Conservation (phyloP, 64 coral and sea anemone genomes). For the Actinia equina region DNA sequence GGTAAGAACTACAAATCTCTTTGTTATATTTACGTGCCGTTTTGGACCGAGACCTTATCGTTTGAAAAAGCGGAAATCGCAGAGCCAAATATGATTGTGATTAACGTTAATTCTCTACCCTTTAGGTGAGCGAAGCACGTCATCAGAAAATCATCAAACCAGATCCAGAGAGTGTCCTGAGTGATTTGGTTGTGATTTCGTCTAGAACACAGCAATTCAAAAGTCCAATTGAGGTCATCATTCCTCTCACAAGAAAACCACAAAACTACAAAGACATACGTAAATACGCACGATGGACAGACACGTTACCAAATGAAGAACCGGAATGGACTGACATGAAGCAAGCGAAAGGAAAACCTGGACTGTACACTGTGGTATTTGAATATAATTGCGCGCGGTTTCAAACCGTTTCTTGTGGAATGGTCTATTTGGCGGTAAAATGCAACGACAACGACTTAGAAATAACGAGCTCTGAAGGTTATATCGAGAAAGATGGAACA, state of each 20-base stretch:
- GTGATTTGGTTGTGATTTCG: slow-evolving; percentile 11
- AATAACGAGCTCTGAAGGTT: background rate
- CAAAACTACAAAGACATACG: background rate
- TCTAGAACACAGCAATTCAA: background rate
- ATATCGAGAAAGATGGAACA: background rate
- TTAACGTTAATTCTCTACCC: background rate
- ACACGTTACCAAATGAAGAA: background rate
- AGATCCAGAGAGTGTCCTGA: background rate
- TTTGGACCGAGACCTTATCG: background rate
- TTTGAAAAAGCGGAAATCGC: background rate
- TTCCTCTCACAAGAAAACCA: background rate
- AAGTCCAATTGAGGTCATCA: background rate
- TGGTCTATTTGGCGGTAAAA: background rate
- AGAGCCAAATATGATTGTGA: background rate
- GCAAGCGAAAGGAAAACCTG: background rate
- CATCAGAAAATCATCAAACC: background rate
- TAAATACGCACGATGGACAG: slow-evolving; percentile 5
- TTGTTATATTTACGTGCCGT: background rate
- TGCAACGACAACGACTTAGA: background rate
- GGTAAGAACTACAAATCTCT: background rate
- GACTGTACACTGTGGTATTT: slow-evolving; percentile 2
- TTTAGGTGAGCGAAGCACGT: background rate
- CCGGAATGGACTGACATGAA: background rate
- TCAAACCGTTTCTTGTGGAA: background rate
- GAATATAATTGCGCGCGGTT: background rate